Conservation (phyloP, 2,797 vertebrate genomes). For the Poeciliopsis infans region DNA sequence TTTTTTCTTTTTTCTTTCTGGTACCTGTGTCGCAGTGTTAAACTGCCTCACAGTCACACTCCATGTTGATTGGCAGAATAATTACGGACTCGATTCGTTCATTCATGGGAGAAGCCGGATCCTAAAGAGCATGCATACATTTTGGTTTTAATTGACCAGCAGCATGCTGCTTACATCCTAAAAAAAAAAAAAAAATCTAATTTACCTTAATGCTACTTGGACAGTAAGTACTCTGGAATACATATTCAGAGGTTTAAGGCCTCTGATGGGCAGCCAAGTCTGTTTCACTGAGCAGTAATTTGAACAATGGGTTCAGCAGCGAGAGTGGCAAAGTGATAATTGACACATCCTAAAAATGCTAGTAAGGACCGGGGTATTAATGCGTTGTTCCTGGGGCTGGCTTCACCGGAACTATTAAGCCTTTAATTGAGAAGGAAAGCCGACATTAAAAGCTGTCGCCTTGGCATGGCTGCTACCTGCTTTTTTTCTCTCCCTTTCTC, state of each 20-base stretch:
- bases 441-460: conserved; percentile 80
- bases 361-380: conserved; percentile 81
- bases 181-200: not conserved
- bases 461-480: conserved; percentile 62
- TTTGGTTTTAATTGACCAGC: conserved; percentile 50
- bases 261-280: conserved; percentile 46
- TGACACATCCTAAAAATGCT: conserved; percentile 80
- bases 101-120: conserved; percentile 70
- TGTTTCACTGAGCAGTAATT: conserved; percentile 67
- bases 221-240: conserved; percentile 46
- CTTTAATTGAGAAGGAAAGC: conserved; percentile 82
- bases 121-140: conserved; percentile 64
- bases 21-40: conserved; percentile 63
- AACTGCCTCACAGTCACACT: conserved; percentile 71
- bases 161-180: conserved; percentile 51
- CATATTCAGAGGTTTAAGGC: conserved; percentile 40
- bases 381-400: conserved; percentile 78
- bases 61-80: conserved; percentile 81
- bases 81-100: conserved; percentile 78
- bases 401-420: conserved; percentile 81
- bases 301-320: conserved; percentile 68
- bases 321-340: conserved; percentile 73
- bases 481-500: conserved; percentile 60
- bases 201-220: conserved; percentile 37
- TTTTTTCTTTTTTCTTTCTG: conserved; percentile 2